Conservation (phyloP, 1,140 invertebrate species). For the Drosophila rhopaloa region DNA sequence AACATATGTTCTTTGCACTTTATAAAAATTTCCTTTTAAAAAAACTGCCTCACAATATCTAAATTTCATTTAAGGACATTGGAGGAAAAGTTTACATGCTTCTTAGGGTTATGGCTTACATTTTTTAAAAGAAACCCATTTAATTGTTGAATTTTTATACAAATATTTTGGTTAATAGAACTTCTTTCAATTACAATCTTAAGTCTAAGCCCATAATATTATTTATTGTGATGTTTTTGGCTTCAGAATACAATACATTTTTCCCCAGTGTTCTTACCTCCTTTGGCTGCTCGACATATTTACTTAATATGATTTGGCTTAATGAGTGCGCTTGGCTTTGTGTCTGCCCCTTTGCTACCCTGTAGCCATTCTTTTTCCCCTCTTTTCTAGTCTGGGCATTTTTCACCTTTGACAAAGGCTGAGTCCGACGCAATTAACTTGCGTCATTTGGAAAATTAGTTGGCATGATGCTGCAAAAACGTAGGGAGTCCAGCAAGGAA, state of each 20-base stretch:
- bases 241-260: not conserved
- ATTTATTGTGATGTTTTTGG: no score
- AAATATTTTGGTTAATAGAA: no score
- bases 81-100: no score
- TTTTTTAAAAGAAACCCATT: no score
- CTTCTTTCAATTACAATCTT: no score
- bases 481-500: slow-evolving; percentile 7
- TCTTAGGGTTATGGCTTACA: no score
- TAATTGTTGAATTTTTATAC: no score
- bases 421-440: slow-evolving; percentile 68
- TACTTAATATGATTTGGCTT: slow-evolving; percentile 74
- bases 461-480: slow-evolving; percentile 74
- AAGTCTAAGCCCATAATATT: no score
- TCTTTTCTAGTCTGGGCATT: slow-evolving; percentile 48
- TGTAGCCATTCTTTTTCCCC: slow-evolving; percentile 18
- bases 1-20: no score
- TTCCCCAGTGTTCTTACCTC: slow-evolving; percentile 7
- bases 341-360: slow-evolving; percentile 24
- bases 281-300: slow-evolving; percentile 58
- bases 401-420: slow-evolving; percentile 76
- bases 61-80: no score
- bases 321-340: slow-evolving; percentile 63
- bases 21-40: no score
- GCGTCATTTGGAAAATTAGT: slow-evolving; percentile 81
- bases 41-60: no score